Evolutionary conservation across 2,113 vertebrate species (phyloP).

Genomic region (Mustelus asterias): DNA sequence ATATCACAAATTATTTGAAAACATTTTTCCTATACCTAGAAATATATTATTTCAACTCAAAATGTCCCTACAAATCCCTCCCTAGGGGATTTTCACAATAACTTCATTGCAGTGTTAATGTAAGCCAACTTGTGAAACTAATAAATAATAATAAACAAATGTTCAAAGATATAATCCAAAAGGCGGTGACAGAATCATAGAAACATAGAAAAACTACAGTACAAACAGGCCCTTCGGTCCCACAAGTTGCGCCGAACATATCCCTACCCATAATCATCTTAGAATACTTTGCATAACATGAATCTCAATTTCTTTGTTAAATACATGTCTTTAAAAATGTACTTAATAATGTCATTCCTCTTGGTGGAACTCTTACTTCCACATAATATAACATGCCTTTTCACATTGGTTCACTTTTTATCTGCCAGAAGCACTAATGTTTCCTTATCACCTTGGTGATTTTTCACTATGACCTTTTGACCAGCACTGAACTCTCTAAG

Average conservation of each 20-base stretch:
- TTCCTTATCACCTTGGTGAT: background rate
- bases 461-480: too few relatives aligned
- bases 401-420: background rate
- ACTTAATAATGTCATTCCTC: too few relatives aligned
- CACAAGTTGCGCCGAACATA: too few relatives aligned
- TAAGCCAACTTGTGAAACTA: too few relatives aligned
- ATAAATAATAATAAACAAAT: too few relatives aligned
- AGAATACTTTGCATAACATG: background rate
- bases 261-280: too few relatives aligned
- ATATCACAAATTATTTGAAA: background rate
- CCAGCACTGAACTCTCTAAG: background rate
- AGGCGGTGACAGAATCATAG: background rate
- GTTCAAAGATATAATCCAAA: background rate
- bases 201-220: too few relatives aligned
- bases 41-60: background rate
- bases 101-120: too few relatives aligned
- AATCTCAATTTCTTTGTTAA: background rate
- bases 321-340: background rate
- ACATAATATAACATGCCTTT: background rate
- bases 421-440: background rate
- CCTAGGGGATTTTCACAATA: too few relatives aligned
- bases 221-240: too few relatives aligned
- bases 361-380: background rate
- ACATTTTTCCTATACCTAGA: background rate
- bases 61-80: background rate